Conservation (phyloP, 1,140 invertebrate genomes). For the Cherax destructor region DNA sequence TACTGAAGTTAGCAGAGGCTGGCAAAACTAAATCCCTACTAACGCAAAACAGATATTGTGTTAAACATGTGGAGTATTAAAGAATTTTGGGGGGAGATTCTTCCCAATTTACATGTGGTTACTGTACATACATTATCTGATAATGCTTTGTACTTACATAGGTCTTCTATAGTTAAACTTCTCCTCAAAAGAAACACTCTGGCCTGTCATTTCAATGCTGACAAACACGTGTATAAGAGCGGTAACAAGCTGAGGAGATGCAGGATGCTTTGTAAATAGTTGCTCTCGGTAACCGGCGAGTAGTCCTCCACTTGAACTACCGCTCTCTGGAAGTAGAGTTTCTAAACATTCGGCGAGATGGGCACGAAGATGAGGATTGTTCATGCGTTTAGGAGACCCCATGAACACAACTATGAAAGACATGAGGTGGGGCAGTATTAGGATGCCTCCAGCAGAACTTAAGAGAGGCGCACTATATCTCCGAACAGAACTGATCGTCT, state of each 20-base stretch:
- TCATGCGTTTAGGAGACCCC: constrained; percentile 86
- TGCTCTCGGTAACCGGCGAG: constrained; percentile 82
- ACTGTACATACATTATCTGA: no score
- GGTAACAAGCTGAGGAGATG: constrained; percentile 80
- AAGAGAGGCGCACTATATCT: constrained; percentile 80
- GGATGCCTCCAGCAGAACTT: constrained; percentile 80
- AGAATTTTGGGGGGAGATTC: no score
- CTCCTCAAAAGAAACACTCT: constrained; percentile 96
- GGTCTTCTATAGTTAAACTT: constrained; percentile 97
- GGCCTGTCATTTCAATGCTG: constrained; percentile 97
- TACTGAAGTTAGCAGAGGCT: no score
- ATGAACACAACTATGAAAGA: constrained; percentile 82
- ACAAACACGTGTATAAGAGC: constrained; percentile 94
- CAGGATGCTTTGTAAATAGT: constrained; percentile 86
- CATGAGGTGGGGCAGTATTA: constrained; percentile 83
- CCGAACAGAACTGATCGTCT: constrained; percentile 85
- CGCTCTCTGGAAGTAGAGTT: constrained; percentile 84
- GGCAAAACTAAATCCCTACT: no score
- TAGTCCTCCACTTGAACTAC: constrained; percentile 71
- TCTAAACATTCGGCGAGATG: constrained; percentile 92
- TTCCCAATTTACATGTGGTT: no score
- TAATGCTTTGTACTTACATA: constrained; percentile 79
- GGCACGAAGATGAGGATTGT: constrained; percentile 95
- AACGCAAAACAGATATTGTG: no score
- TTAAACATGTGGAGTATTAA: no score